Base-by-base conservation (phyloP, 2,888 invertebrate species). In the Spicauda simplicius region DNA sequence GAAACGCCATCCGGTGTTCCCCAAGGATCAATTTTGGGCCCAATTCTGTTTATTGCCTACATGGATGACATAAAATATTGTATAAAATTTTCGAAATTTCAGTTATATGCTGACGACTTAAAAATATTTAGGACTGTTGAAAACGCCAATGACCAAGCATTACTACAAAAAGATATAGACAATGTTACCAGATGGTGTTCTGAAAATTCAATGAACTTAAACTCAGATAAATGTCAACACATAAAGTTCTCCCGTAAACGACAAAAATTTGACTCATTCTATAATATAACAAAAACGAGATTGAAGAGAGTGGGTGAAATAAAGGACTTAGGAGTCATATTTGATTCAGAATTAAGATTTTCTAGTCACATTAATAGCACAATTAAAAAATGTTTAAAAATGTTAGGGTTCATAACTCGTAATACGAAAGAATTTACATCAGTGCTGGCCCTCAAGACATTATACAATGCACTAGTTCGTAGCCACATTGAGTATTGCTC, bases 1-100 rank as follows among this genome's bases (percentile, higher is more conserved):
- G 41, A 11, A 41, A 8, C 10, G 2, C 12, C 12, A 11, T 41
- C 41, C 8, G 41, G 41, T 10, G 41, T 41, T 11, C 41, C 41
- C 10, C 41, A 41, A 41, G 41, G 41, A 41, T 64, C 65, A 57
- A 65, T 61, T 20, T 61, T 61, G 30, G 61, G 61, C 4, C 61
- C 61, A 53, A 53, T 61, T 20, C 37, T 61, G n/a, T 61, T 61
- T 37, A 53, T 1, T 14, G n/a, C 50, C 0, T 60, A 30, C n/a
- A 60, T 60, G 8, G 60, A 60, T 50, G 60, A 60, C 14, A 60
- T 60, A 11, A 60, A 50, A 50, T 33, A 60, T 16, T 52, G 18
- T 30, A 60, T 60, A 18, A 60, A 18, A 5, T 18, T 30, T 41
- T 60, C 60, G 14, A 50, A 50, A 18, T 60, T 50, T 20, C 52